phyloP scores from a whole-genome alignment of 2,797 vertebrate species.

The Coluber constrictor region DNA sequence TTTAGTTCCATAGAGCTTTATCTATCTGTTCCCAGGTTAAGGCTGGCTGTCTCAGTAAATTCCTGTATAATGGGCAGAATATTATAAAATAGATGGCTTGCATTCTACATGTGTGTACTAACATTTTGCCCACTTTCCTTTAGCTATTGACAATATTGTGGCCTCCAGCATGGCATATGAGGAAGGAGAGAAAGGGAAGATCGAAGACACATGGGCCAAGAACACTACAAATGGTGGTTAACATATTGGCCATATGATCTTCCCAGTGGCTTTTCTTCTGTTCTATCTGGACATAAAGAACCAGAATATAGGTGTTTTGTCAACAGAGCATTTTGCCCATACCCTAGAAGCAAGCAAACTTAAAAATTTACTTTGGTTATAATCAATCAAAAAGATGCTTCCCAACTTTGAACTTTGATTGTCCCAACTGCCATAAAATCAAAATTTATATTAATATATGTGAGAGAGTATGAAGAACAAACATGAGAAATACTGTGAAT shows the following conservation, averaged over 20 bases:
- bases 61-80: background rate
- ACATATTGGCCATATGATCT: background rate
- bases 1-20: background rate
- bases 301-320: background rate
- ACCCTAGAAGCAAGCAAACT: background rate
- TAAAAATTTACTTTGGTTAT: background rate
- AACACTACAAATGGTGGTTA: background rate
- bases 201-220: background rate
- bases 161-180: background rate
- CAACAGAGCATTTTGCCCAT: background rate
- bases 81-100: background rate
- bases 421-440: background rate
- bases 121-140: background rate
- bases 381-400: background rate
- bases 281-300: background rate
- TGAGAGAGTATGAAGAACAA: background rate
- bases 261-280: background rate
- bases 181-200: background rate
- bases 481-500: background rate
- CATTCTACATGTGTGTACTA: background rate
- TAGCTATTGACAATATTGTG: background rate
- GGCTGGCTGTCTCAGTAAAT: background rate
- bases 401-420: background rate
- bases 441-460: background rate
- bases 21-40: background rate